phyloP scores from a whole-genome alignment of 1,140 invertebrate species.

The Episyrphus balteatus region DNA sequence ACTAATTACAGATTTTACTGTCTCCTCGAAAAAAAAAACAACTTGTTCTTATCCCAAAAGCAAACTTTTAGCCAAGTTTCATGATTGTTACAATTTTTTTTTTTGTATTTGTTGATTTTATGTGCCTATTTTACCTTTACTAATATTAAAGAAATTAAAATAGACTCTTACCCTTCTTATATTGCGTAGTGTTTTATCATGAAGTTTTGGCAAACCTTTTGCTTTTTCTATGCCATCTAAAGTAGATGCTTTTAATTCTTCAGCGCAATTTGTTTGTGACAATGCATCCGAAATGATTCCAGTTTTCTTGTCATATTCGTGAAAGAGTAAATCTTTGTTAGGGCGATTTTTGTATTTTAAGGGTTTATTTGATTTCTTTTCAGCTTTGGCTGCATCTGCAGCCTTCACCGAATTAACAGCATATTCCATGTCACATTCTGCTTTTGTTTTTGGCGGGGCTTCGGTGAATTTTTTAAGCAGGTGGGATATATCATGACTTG shows the following conservation, averaged over 20 bases:
- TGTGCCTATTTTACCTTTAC: no score
- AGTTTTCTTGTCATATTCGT: constrained; percentile 31
- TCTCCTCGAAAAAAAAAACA: no score
- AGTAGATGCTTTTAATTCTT: constrained; percentile 51
- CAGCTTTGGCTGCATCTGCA: constrained; percentile 11
- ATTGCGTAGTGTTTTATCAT: constrained; percentile 45
- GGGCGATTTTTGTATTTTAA: constrained; percentile 28
- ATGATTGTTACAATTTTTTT: no score
- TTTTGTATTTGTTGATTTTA: no score
- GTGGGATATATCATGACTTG: constrained; percentile 7
- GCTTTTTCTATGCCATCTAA: constrained; percentile 56
- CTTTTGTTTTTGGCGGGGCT: background rate
- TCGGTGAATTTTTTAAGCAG: constrained; percentile 6
- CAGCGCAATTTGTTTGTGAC: constrained; percentile 41
- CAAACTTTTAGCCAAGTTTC: no score
- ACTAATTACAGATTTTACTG: no score
- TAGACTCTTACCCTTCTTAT: constrained; percentile 52
- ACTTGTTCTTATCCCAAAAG: no score
- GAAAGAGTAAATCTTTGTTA: constrained; percentile 38
- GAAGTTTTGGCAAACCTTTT: constrained; percentile 47
- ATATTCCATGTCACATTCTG: constrained; percentile 10
- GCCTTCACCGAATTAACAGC: constrained; percentile 10
- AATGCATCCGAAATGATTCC: constrained; percentile 22
- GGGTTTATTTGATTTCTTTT: constrained; percentile 7
- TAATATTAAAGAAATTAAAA: no score